Base-by-base conservation (phyloP, 2,797 vertebrate species). In the Tiaroga cobitis region DNA sequence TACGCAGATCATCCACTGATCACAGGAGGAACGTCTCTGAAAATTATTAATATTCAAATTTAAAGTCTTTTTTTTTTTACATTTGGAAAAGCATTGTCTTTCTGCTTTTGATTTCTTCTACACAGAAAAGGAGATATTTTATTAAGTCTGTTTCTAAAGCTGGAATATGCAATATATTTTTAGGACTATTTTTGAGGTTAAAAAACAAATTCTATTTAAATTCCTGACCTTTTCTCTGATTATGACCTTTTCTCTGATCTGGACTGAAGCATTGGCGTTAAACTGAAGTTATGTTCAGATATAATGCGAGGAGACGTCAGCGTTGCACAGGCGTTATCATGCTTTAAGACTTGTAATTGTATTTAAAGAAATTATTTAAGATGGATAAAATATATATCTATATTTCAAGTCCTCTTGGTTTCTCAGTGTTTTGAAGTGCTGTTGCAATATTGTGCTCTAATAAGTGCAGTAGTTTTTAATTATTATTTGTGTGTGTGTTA, bases 151-250 rank as follows among this genome's bases (percentile, higher is more conserved):
- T 94, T 95, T 94, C 90, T 93, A 93, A 93, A 90, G 89, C 92
- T 93, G 93, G 92, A 93, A 93, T 93, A 94, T 95, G 92, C 92
- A 93, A 92, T 95, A 94, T 95, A 95, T 95, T 95, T 95, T 93
- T 94, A 89, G 88, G 91, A 91, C 87, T 95, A 95, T 95, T 95
- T 95, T 94, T 94, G 90, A 76, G 80, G 76, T 65, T 13, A 41
- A 19, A 59, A 19, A 24, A 24, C 11, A 16, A 16, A 79, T 63
- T 86, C 84, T 89, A 86, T 86, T 87, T 87, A 80, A 89, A 84
- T 81, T 80, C 61, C 34, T 77, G 73, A 84, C 41, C 61, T 82
- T 84, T 87, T 56, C 19, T 67, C n/a, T 3, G 67, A 51, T 82
- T 79, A 26, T 68, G 81, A 15, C 2, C 0, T 61, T 9, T 49